Percentiles rank a stretch among this genome's conserved stretches.
Conservation (phyloP, 1,140 invertebrate genomes). For the Phortica variegata region DNA sequence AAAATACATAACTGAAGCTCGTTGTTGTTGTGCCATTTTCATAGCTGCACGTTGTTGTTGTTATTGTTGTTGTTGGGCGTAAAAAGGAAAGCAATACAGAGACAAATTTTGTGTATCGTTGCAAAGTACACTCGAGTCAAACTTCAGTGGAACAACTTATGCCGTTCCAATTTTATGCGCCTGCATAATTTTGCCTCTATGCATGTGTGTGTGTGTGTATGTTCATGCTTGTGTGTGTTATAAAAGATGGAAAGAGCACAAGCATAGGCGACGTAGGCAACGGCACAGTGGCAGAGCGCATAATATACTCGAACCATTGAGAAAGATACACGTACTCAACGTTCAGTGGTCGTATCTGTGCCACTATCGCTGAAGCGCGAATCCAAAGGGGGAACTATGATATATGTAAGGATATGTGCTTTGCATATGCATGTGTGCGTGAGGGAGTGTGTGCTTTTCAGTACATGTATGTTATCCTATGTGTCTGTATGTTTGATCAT, state of each 20-base stretch:
- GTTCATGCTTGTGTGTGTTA: constrained; percentile 20
- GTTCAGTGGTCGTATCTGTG: too few relatives aligned
- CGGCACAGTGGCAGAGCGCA: constrained; percentile 14
- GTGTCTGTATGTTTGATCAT: too few relatives aligned
- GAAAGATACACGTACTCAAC: too few relatives aligned
- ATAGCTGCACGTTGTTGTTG: neutral
- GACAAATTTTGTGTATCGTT: neutral
- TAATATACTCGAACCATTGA: too few relatives aligned
- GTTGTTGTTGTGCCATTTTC: too few relatives aligned
- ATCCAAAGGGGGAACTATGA: too few relatives aligned
- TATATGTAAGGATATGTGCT: too few relatives aligned
- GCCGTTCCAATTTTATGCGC: constrained; percentile 51
- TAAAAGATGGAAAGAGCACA: constrained; percentile 3
- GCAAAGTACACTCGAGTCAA: constrained; percentile 1
- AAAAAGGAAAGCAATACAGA: constrained; percentile 33
- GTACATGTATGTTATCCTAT: too few relatives aligned
- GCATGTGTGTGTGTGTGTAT: constrained; percentile 19
- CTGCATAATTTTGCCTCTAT: constrained; percentile 46
- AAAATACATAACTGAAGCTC: too few relatives aligned
- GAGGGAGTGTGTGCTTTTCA: too few relatives aligned
- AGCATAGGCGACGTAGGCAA: constrained; percentile 4
- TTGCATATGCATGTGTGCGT: too few relatives aligned
- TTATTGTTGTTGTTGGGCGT: neutral
- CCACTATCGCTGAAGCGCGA: too few relatives aligned
- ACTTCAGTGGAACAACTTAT: constrained; percentile 47